Evolutionary conservation across 2,113 vertebrate genomes (phyloP).

Genomic region (Coreoperca whiteheadi): DNA sequence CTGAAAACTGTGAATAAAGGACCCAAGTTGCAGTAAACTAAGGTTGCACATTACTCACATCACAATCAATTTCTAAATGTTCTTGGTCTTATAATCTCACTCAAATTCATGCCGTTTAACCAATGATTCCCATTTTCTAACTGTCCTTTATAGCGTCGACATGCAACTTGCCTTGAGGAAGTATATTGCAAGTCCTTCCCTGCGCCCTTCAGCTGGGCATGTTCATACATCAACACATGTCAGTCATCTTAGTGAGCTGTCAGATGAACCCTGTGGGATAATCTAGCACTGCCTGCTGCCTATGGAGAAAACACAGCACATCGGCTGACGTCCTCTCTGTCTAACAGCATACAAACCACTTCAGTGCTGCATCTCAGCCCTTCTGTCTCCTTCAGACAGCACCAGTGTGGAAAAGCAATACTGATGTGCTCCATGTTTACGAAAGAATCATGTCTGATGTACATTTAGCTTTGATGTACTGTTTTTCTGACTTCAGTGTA

Average conservation of each 20-base stretch:
- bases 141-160: not conserved
- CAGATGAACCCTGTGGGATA: slow-evolving; percentile 67
- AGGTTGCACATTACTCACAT: not conserved
- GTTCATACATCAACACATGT: slow-evolving; percentile 49
- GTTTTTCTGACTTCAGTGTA: not conserved
- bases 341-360: slow-evolving; percentile 32
- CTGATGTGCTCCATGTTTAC: not conserved
- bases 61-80: slow-evolving; percentile 1
- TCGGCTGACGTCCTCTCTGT: slow-evolving; percentile 54
- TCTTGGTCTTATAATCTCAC: not conserved
- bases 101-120: not conserved
- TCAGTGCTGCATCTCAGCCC: slow-evolving; percentile 21
- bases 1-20: not conserved
- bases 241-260: slow-evolving; percentile 62
- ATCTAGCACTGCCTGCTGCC: slow-evolving; percentile 59
- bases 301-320: slow-evolving; percentile 59
- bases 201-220: slow-evolving; percentile 23
- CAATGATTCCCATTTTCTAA: not conserved
- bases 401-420: slow-evolving; percentile 19
- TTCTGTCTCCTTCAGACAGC: slow-evolving; percentile 53
- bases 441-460: not conserved
- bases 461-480: not conserved
- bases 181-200: not conserved
- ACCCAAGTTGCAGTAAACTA: not conserved
- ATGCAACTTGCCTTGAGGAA: not conserved